Evolutionary conservation across 2,888 invertebrate species (phyloP).

Genomic region (Callinectes sapidus): DNA sequence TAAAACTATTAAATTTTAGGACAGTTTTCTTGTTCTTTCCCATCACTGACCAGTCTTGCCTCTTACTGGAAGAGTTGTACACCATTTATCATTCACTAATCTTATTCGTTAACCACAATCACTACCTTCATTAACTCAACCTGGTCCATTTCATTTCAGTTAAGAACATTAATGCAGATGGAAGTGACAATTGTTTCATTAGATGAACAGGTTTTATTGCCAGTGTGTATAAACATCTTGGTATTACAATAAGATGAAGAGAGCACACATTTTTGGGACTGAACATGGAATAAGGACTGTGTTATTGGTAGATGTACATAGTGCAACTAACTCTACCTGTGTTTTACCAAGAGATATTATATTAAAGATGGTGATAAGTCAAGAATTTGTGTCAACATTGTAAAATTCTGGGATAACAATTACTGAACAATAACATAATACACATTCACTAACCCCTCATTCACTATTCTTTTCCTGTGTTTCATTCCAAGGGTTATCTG

Average conservation of each 20-base stretch:
- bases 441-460: background rate
- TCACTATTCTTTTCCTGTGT: background rate
- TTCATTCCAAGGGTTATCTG: background rate
- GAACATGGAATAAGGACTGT: background rate
- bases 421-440: background rate
- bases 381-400: background rate
- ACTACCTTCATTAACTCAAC: background rate
- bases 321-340: background rate
- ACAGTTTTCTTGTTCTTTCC: conserved; percentile 58
- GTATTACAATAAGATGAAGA: background rate
- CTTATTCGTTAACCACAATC: background rate
- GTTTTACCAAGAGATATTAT: background rate
- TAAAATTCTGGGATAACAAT: background rate
- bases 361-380: background rate
- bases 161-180: background rate
- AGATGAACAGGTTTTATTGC: background rate
- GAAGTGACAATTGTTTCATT: background rate
- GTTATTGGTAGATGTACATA: background rate
- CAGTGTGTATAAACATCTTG: background rate
- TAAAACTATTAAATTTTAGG: conserved; percentile 63
- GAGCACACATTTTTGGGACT: background rate
- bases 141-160: background rate
- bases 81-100: background rate
- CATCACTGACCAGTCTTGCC: conserved; percentile 20
- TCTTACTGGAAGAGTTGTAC: background rate